Percentiles rank a stretch among this genome's conserved stretches.
Evolutionary conservation across 2,113 vertebrate species (phyloP).

Genomic region (Amblyopsis rosae): DNA sequence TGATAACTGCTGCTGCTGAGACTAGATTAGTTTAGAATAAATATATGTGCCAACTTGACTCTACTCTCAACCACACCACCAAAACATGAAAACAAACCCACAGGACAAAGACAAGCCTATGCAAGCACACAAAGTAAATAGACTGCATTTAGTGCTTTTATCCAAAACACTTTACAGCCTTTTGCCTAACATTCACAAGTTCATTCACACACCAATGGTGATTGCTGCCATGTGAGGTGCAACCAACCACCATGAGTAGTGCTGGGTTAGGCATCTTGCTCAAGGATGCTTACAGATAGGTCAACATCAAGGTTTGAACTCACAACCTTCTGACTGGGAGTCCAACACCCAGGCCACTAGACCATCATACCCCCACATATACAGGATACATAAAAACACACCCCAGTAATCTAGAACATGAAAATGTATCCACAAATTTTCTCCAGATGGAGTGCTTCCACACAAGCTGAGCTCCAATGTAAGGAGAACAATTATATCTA

Average conservation of each 20-base stretch:
- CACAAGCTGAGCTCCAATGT: conserved; percentile 4
- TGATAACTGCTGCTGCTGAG: conserved; percentile 26
- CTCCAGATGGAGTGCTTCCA: conserved; percentile 38
- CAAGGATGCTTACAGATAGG: too few species aligned
- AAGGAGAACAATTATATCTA: conserved; percentile 18
- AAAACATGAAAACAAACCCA: conserved; percentile 59
- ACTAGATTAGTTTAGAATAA: conserved; percentile 43
- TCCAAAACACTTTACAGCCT: too few species aligned
- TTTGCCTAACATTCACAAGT: too few species aligned
- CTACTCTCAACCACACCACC: conserved; percentile 45
- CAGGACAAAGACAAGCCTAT: conserved; percentile 33
- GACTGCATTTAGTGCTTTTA: too few species aligned
- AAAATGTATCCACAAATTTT: conserved; percentile 62
- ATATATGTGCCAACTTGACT: conserved; percentile 55
- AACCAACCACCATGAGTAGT: too few species aligned
- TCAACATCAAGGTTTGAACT: too few species aligned
- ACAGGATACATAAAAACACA: not conserved
- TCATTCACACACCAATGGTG: too few species aligned
- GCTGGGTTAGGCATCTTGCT: too few species aligned
- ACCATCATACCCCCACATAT: too few species aligned
- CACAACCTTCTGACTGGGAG: too few species aligned
- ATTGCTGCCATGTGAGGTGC: too few species aligned
- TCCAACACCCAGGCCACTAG: too few species aligned
- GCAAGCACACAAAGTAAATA: not conserved
- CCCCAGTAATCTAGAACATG: conserved; percentile 47